Base-by-base conservation (phyloP, 2,888 invertebrate species). In the Calliphora vomitoria region DNA sequence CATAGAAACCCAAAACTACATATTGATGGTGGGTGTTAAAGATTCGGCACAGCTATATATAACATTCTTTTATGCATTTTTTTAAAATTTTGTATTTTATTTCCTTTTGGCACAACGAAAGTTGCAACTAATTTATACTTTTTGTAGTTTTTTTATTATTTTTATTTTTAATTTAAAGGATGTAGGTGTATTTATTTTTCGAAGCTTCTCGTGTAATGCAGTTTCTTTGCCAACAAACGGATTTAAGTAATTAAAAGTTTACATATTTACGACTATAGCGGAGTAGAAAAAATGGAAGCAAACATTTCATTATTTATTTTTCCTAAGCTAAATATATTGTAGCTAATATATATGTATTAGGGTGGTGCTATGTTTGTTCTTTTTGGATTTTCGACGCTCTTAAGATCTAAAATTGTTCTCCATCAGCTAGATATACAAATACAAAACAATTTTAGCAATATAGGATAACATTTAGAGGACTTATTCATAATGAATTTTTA, bases 181-280 rank as follows among this genome's bases (percentile, higher is more conserved):
- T 64, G 55, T 68, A 38, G 72, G 55, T 82, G 82, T 74, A 31
- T 44, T 47, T 25, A 25, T 60, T 38, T 58, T 15, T 50, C 31
- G 31, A 2, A 44, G 13, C 15, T 55, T 55, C 5, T 44, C 25
- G 25, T 53, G 38, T 20, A 66, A 60, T 50, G 38, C 50, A 53
- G 13, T 66, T 79, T 72, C 47, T 55, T 58, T 84, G 72, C 62
- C 85, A 71, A 55, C 60, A 75, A 85, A 47, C 80, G 80, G 80
- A 85, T 80, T 69, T 80, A 62, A 85, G 80, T 81, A 81, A 85
- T 81, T 81, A 85, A 85, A 85, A 85, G 55, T 74, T 85, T 75
- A 66, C 58, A 64, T 80, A 75, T 85, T 85, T 85, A 75, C 38
- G 41, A 66, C 41, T 38, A 18, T 8, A 20, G n/a, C n/a, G 4